Percentiles rank a stretch among this genome's conserved stretches.
Evolutionary conservation across 2,888 invertebrate genomes (phyloP).

Genomic region (Ornithoptera alexandrae): DNA sequence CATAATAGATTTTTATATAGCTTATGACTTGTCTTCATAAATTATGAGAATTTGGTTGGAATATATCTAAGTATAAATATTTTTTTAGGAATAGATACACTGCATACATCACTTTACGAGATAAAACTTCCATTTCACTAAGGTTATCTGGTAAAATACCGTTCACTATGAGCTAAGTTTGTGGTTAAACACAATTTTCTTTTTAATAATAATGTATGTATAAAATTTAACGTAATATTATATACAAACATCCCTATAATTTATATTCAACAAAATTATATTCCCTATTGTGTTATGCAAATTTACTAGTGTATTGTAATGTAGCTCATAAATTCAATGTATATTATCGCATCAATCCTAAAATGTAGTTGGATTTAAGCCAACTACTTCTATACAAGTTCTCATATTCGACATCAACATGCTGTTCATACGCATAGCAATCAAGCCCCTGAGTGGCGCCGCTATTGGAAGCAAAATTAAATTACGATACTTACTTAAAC

Average conservation of each 20-base stretch:
- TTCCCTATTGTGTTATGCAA: neutral
- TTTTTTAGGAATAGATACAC: no score
- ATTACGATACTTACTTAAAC: neutral
- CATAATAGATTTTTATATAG: no score
- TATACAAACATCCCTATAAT: neutral
- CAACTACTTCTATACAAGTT: neutral
- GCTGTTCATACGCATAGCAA: neutral
- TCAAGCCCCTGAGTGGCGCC: neutral
- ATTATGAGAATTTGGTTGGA: no score
- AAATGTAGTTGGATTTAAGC: neutral
- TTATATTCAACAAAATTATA: neutral
- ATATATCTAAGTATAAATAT: no score
- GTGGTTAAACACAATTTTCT: no score
- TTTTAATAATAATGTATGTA: no score
- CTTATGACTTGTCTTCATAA: no score
- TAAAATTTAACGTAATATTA: no score
- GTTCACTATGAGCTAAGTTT: no score
- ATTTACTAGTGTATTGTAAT: neutral
- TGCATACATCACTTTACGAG: no score
- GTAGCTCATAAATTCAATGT: constrained; percentile 1
- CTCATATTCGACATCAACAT: neutral
- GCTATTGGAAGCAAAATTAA: neutral
- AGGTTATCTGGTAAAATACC: no score
- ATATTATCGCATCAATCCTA: constrained; percentile 3
- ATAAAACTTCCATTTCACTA: no score